These are phyloP conservation scores for Poliocrania exsul DNA, from an alignment of 2,797 vertebrate species.

Conservation along the genomic window DNA sequence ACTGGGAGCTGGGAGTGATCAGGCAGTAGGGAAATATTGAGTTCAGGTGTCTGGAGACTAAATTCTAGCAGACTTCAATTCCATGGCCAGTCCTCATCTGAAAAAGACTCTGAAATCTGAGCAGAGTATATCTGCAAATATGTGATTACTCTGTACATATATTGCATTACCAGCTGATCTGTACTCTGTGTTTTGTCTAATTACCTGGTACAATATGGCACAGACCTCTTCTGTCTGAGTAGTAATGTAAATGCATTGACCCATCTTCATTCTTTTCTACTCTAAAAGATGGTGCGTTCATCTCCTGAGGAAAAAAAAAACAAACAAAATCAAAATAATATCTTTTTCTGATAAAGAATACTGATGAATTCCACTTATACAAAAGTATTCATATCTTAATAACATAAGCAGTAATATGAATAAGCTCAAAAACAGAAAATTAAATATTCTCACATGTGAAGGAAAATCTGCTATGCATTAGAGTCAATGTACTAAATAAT, in stretches of 20 bases:
- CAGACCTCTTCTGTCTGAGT: conserved; percentile 81
- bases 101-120: background rate
- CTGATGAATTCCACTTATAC: background rate
- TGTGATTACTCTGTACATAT: background rate
- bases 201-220: conserved; percentile 81
- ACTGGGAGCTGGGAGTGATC: background rate
- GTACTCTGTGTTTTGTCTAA: background rate
- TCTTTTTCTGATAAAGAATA: background rate
- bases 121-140: background rate
- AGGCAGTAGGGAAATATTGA: background rate
- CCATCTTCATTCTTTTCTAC: conserved; percentile 80
- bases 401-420: background rate
- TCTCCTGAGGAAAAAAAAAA: conserved; percentile 72
- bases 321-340: background rate
- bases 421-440: background rate
- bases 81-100: background rate
- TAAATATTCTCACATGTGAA: background rate
- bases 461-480: background rate
- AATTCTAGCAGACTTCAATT: background rate
- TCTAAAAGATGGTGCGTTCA: conserved; percentile 82
- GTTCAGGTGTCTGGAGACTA: background rate
- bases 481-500: background rate
- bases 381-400: background rate
- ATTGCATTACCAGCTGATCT: background rate
- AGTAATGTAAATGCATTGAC: conserved; percentile 80